Evolutionary conservation across 2,888 invertebrate genomes (phyloP).

Genomic region (Ganaspis brasiliensis): DNA sequence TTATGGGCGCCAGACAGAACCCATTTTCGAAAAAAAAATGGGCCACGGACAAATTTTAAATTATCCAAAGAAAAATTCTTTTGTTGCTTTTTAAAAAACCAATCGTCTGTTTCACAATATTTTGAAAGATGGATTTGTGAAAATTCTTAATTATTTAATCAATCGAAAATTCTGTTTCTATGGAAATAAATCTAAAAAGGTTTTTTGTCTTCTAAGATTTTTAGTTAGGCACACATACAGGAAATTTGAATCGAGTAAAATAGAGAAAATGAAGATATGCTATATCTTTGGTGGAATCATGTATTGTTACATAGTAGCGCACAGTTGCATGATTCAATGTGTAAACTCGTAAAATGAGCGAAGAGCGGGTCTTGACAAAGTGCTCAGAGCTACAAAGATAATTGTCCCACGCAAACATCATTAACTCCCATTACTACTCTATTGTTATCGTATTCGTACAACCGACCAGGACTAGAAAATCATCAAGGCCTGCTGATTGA

Average conservation of each 20-base stretch:
- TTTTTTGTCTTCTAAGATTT: no score
- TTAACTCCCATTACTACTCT: constrained; percentile 27
- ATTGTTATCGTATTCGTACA: constrained; percentile 9
- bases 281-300: constrained; percentile 6
- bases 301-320: neutral
- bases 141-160: no score
- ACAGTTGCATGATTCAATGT: constrained; percentile 11
- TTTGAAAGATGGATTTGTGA: neutral
- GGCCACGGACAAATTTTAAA: constrained; percentile 27
- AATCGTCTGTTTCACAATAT: no score
- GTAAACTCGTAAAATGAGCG: constrained; percentile 12
- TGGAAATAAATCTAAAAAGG: no score
- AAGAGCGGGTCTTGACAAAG: constrained; percentile 10
- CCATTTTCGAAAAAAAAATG: constrained; percentile 7
- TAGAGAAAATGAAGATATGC: neutral
- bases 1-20: constrained; percentile 13
- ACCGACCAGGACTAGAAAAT: constrained; percentile 22
- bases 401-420: constrained; percentile 16
- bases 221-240: neutral
- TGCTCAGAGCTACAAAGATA: neutral
- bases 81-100: no score
- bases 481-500: constrained; percentile 34
- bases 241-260: neutral
- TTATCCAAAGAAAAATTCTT: no score
- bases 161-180: no score